A percentile compares a stretch with the other conserved stretches of the same genome.
These are phyloP conservation scores for Poicephalus meyeri DNA, from an alignment of 2,113 vertebrate species.

Conservation along the genomic window DNA sequence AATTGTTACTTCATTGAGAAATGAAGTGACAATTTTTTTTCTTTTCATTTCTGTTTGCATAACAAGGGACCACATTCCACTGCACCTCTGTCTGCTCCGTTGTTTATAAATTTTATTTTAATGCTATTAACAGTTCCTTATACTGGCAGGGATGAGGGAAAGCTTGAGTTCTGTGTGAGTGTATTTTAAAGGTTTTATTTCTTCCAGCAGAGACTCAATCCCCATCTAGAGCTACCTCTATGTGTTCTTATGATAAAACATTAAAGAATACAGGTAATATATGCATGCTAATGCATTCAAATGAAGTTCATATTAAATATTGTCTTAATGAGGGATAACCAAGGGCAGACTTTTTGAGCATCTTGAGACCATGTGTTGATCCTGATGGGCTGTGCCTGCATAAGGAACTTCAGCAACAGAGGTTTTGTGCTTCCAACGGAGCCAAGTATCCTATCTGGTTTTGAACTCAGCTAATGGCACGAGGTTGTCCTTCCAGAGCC, in stretches of 20 bases:
- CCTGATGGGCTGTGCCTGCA: neutral
- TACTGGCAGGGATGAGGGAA: neutral
- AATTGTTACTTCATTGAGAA: neutral
- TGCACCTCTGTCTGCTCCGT: neutral
- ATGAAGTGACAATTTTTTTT: neutral
- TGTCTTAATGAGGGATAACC: constrained; percentile 41
- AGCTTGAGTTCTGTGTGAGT: neutral
- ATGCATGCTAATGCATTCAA: constrained; percentile 45
- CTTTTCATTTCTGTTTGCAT: neutral
- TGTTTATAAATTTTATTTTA: neutral
- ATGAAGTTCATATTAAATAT: constrained; percentile 28
- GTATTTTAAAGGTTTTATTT: neutral
- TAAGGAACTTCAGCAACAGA: neutral
- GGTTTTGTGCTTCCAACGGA: neutral
- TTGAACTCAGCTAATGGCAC: neutral
- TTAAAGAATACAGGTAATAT: constrained; percentile 31
- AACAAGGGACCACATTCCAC: neutral
- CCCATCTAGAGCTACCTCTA: neutral
- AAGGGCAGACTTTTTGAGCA: constrained; percentile 27
- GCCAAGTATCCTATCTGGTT: neutral
- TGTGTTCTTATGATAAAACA: constrained; percentile 28
- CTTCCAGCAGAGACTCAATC: neutral
- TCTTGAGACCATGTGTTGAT: neutral
- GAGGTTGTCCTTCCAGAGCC: neutral
- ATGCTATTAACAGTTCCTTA: neutral